Base-by-base conservation (phyloP, 2,888 invertebrate species). In the Salticus scenicus region DNA sequence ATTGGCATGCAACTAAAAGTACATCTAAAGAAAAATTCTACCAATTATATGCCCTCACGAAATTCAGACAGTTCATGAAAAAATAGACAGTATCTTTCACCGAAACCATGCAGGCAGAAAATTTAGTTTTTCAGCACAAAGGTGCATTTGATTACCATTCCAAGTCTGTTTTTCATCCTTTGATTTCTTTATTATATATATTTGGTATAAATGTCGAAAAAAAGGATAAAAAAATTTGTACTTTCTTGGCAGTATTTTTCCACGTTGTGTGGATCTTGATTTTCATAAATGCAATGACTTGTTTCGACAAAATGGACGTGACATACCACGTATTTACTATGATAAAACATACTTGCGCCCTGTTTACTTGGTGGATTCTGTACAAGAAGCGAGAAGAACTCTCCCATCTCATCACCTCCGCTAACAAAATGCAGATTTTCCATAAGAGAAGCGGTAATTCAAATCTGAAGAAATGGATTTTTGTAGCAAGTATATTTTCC, bases 291-390 rank as follows among this genome's bases (percentile, higher is more conserved):
- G 76, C 42, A 30, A 30, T 67, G 2, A 51, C 51, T 0, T 76
- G 76, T 24, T 76, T 76, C 24, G 76, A 76, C 27, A 33, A 20
- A 10, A 14, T 69, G 47, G 76, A 76, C 33, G 64, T 76, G 51
- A 69, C 69, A 0, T 76, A 76, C 33, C 76, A 76, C 10, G 24
- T 12, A 37, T 76, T 76, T 28, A 76, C 76, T 17, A 33, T 69
- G 14, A 67, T 77, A 17, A 77, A 77, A 17, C 70, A 77, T 30
- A 41, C 66, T 17, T 75, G 75, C 41, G 24, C 77, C 7, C 30
- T 70, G 27, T 17, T 77, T 10, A 37, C 70, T 12, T 77, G 77
- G 70, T 77, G 69, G 69, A 77, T 70, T 28, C 14, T 77, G 5
- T n/a, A 76, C n/a, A 14, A 4, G 2, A 67, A 67, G 17, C 20